Percentiles rank a stretch among this genome's conserved stretches.
These are phyloP conservation scores for Rhinoderma darwinii DNA, from an alignment of 2,113 vertebrate species.

Conservation along the genomic window DNA sequence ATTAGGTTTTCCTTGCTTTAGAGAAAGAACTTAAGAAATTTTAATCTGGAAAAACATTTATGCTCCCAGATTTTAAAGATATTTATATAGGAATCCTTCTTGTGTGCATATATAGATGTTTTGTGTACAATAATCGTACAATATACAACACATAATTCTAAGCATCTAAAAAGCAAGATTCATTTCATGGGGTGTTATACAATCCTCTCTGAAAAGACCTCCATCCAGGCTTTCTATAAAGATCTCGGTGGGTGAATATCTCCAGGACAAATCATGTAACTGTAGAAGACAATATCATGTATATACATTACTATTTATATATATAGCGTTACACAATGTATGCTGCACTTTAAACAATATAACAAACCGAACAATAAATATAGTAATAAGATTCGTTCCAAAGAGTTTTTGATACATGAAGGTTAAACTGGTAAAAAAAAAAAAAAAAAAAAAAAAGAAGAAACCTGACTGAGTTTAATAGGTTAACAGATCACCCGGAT, in stretches of 20 bases:
- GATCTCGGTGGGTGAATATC: background rate
- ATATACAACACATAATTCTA: background rate
- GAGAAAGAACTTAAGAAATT: no score
- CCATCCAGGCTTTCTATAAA: background rate
- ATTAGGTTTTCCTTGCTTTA: no score
- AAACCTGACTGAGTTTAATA: no score
- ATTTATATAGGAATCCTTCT: no score
- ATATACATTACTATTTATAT: slow-evolving; percentile 41
- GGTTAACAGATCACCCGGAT: no score
- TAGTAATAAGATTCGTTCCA: background rate
- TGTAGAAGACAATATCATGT: slow-evolving; percentile 15
- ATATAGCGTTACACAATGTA: slow-evolving; percentile 41
- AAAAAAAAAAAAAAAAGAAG: no score
- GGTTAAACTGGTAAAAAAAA: background rate
- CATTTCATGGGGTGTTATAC: background rate
- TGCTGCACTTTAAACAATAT: slow-evolving; percentile 43
- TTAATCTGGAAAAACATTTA: no score
- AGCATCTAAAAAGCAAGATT: background rate
- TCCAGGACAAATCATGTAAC: background rate
- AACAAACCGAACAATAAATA: slow-evolving; percentile 45
- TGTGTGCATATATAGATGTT: background rate
- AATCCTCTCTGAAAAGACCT: background rate
- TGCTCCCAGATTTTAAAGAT: no score
- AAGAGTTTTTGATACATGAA: background rate
- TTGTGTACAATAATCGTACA: background rate